These are phyloP conservation scores for Clivina fossor DNA, from an alignment of 2,888 invertebrate species.

Conservation along the genomic window DNA sequence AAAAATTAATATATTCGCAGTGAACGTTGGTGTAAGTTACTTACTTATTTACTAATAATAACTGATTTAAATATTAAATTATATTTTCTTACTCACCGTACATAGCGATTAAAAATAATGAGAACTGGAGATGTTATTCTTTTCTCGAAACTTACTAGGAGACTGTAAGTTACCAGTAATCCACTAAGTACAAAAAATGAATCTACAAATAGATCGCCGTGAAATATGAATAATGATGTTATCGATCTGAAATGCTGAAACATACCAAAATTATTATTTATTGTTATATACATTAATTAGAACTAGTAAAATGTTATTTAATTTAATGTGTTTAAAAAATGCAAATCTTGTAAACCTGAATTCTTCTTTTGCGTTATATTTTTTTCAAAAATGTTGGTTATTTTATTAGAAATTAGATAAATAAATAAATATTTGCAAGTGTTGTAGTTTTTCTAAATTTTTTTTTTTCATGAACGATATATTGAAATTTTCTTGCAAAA, in stretches of 20 bases:
- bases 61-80: too few species aligned
- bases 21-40: constrained; percentile 2
- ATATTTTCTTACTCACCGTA: constrained; percentile 57
- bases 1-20: constrained; percentile 24
- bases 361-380: too few species aligned
- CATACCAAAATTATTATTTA: constrained; percentile 22
- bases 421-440: too few species aligned
- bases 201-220: constrained; percentile 66
- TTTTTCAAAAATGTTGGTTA: too few species aligned
- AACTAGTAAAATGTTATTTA: neutral
- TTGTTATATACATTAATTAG: too few species aligned
- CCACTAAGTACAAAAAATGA: constrained; percentile 66
- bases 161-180: constrained; percentile 57
- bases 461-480: too few species aligned
- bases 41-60: too few species aligned
- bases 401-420: too few species aligned
- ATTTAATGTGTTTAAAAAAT: too few species aligned
- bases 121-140: constrained; percentile 54
- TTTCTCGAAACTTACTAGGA: constrained; percentile 54
- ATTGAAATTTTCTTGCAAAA: too few species aligned
- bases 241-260: constrained; percentile 51
- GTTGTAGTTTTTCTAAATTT: too few species aligned
- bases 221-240: constrained; percentile 56
- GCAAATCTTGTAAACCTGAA: too few species aligned
- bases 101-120: constrained; percentile 60